Base-by-base conservation (phyloP, 2,888 invertebrate species). In the Linnaemya tessellans region DNA sequence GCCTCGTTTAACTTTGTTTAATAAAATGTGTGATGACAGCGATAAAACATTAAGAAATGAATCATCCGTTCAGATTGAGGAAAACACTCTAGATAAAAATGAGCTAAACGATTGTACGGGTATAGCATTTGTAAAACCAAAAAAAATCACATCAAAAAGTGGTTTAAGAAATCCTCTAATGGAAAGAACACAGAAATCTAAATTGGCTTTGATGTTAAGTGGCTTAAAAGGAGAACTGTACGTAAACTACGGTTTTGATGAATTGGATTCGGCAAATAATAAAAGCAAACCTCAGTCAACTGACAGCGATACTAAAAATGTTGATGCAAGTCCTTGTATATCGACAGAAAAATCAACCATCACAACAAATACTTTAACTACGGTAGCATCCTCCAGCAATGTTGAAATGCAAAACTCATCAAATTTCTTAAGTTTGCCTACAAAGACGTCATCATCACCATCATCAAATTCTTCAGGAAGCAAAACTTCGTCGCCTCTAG, bases 81-180 rank as follows among this genome's bases (percentile, higher is more conserved):
- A 86, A 38, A 65, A 83, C 15, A 25, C 30, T 15, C 67, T 80
- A 3, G 71, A 77, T 18, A 43, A 22, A 10, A 88, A 87, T 20
- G 87, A 88, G 10, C 18, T n/a, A 13, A 88, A 88, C 10, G 91
- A 90, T 82, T 89, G 89, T 78, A 88, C 89, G 3, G 90, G 90
- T 0, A 92, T 92, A 81, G 88, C 90, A 30, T 92, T 92, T 87
- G 91, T 92, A 0, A 92, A 91, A 73, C 93, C 92, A 0, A 92
- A 92, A 81, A 89, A 89, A 68, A 88, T 88, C 7, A 87, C 88
- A 35, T 87, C 90, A 0, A 41, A 88, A 9, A 86, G 83, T 4
- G 86, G 84, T 13, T 83, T 80, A 0, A 89, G 88, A 73, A 91
- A 91, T 81, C 85, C 89, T 1, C 86, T 89, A 9, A 86, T 92